Base-by-base conservation (phyloP, 1,140 invertebrate species). In the Trypoxylus dichotomus region DNA sequence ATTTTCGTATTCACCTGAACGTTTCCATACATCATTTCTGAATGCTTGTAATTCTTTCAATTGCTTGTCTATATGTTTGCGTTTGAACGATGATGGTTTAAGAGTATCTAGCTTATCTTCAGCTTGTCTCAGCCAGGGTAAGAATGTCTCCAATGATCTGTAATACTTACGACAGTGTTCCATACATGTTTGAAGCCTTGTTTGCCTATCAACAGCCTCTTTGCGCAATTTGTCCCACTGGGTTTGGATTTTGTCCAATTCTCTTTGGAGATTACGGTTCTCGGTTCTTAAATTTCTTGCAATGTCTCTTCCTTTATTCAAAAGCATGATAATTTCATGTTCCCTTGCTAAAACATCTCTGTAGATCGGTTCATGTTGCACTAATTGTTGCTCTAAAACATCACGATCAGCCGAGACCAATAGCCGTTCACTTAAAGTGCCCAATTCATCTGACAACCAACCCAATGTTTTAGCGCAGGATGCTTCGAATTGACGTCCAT, bases 121-220 rank as follows among this genome's bases (percentile, higher is more conserved):
- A 1, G 94, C 94, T 78, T 95, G 92, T 37, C 92, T 88, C 68
- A 98, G 85, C 96, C 97, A 98, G 0, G 96, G 94, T 0, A 95
- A 84, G 89, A 98, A 97, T 0, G 91, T 90, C 81, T 97, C 96
- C 77, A 95, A 91, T 1, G 92, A 91, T 80, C 91, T 91, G 82
- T 94, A 93, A 86, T 96, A 98, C 85, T 97, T 97, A 79, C 94
- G 93, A 84, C 95, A 97, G 83, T 97, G 95, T 86, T 97, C 96
- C 88, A 93, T 94, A 85, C 94, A 95, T 0, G 95, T 96, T 83
- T 97, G 95, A 13, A 97, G 87, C 81, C 94, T 90, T 0, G 92
- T 95, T 80, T 97, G 93, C 42, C 95, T 89, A 80, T 97, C 95
- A 32, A 95, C 89, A 0, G 93, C 93, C 81, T 96, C 94, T 79